phyloP scores from a whole-genome alignment of 1,140 invertebrate genomes.

The Sminthurinus signatus region DNA sequence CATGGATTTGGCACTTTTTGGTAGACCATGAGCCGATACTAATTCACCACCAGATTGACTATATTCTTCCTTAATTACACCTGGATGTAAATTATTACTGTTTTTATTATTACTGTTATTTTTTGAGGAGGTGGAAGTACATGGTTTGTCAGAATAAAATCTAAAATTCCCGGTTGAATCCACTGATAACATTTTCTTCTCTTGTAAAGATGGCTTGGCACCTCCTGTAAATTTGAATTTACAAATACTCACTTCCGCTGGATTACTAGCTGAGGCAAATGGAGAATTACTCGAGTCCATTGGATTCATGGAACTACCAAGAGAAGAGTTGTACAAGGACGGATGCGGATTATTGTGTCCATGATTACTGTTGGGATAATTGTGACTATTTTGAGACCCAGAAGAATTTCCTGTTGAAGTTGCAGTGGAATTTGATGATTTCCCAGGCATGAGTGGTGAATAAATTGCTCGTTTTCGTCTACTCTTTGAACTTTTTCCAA shows the following conservation, averaged over 20 bases:
- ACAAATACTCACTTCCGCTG: constrained; percentile 71
- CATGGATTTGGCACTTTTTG: constrained; percentile 38
- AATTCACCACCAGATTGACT: background rate
- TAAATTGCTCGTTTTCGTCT: constrained; percentile 2
- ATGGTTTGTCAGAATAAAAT: constrained; percentile 68
- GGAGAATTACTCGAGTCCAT: background rate
- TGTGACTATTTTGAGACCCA: background rate
- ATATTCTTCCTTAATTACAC: background rate
- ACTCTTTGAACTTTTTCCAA: too few species aligned
- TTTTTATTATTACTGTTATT: background rate
- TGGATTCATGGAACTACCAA: background rate
- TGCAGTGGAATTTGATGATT: too few species aligned
- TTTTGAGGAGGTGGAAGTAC: constrained; percentile 1
- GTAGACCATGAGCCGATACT: constrained; percentile 9
- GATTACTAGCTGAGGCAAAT: background rate
- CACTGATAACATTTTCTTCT: constrained; percentile 83
- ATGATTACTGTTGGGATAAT: background rate
- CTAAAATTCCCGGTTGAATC: constrained; percentile 77
- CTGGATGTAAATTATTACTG: background rate
- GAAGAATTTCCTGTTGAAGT: too few species aligned
- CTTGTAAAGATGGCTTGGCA: constrained; percentile 73
- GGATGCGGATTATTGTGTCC: background rate
- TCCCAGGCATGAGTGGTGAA: too few species aligned
- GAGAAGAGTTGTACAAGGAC: background rate
- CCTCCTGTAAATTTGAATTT: constrained; percentile 89